A percentile compares a stretch with the other conserved stretches of the same genome.
phyloP scores from a whole-genome alignment of 2,113 vertebrate genomes.

The Hydrochoerus hydrochaeris region DNA sequence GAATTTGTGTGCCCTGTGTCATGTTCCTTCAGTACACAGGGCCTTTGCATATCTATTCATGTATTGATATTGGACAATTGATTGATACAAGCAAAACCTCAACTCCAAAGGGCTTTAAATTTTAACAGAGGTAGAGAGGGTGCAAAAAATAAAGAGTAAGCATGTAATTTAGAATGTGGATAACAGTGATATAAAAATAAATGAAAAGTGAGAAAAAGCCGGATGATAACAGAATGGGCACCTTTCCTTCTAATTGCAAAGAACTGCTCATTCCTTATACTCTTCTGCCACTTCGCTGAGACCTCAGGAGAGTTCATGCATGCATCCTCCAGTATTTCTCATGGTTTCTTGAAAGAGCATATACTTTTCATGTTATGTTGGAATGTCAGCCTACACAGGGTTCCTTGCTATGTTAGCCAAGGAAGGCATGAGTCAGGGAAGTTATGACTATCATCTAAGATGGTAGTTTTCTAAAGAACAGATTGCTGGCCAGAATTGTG shows the following conservation, averaged over 20 bases:
- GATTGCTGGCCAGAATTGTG: neutral
- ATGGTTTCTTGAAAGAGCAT: neutral
- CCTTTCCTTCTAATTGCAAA: neutral
- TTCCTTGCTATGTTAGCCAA: neutral
- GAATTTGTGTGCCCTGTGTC: too few species aligned
- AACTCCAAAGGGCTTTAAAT: neutral
- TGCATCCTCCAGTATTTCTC: neutral
- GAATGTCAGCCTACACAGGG: too few species aligned
- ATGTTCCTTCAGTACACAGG: neutral
- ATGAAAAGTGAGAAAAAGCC: neutral
- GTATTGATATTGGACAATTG: neutral
- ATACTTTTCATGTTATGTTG: too few species aligned
- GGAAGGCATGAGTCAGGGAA: too few species aligned
- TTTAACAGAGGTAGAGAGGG: neutral
- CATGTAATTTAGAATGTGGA: neutral
- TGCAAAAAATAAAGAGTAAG: neutral
- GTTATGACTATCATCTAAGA: neutral
- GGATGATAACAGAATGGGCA: too few species aligned
- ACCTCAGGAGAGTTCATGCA: too few species aligned
- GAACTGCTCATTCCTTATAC: too few species aligned
- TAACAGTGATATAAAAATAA: neutral
- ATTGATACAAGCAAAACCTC: neutral
- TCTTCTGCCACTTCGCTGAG: accelerated
- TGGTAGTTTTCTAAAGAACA: neutral
- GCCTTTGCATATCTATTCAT: neutral